Conservation (phyloP, 2,797 vertebrate species). For the Poliocrania exsul region DNA sequence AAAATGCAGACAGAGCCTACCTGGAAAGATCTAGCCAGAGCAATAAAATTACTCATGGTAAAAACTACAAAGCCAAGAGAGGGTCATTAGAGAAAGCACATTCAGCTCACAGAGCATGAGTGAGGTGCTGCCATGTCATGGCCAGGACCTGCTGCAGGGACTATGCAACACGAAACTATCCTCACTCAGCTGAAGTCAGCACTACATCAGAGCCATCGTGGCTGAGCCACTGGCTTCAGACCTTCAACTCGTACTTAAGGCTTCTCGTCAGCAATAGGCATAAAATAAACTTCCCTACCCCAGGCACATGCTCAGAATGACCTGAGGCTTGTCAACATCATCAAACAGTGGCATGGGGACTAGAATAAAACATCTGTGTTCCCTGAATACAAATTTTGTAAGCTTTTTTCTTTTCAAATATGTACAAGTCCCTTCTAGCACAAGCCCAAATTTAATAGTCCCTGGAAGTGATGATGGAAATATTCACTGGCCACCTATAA, state of each 20-base stretch:
- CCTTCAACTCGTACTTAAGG: background rate
- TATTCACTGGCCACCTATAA: background rate
- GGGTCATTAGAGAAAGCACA: fast-evolving
- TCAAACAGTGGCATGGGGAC: background rate
- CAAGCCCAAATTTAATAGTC: background rate
- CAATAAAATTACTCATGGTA: background rate
- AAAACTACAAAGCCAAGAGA: background rate
- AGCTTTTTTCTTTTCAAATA: background rate
- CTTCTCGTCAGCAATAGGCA: background rate
- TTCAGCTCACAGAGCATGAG: background rate
- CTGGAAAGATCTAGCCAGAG: background rate
- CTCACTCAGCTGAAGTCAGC: background rate
- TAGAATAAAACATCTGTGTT: background rate
- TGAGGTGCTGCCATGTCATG: fast-evolving
- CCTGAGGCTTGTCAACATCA: background rate
- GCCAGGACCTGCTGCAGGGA: fast-evolving
- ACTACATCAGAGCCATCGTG: fast-evolving
- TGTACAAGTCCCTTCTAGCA: background rate
- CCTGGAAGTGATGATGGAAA: background rate
- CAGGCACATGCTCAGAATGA: background rate
- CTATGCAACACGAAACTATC: background rate
- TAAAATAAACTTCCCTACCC: background rate
- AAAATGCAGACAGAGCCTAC: background rate
- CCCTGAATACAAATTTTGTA: background rate
- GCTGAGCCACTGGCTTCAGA: background rate